A percentile compares a stretch with the other conserved stretches of the same genome.
phyloP scores from a whole-genome alignment of 2,888 invertebrate species.

The Pterostichus niger region DNA sequence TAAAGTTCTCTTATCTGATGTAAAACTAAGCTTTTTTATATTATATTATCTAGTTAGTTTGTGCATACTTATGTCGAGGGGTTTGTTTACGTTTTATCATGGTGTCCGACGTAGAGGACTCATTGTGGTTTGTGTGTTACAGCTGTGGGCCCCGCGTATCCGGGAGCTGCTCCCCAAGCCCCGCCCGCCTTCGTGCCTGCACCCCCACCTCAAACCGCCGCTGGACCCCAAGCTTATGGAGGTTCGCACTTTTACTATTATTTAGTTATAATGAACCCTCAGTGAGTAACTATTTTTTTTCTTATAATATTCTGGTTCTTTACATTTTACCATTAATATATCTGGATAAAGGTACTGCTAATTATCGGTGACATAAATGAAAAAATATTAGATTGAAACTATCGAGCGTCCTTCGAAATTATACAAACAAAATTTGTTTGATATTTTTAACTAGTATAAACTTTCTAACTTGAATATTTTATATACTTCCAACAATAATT shows the following conservation, averaged over 20 bases:
- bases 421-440: too few relatives aligned
- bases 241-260: slow-evolving; percentile 71
- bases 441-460: too few relatives aligned
- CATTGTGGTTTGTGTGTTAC: slow-evolving; percentile 70
- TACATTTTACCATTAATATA: too few relatives aligned
- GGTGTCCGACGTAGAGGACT: slow-evolving; percentile 33
- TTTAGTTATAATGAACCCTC: too few relatives aligned
- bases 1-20: slow-evolving; percentile 55
- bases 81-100: slow-evolving; percentile 45
- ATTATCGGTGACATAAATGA: too few relatives aligned
- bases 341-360: too few relatives aligned
- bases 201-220: slow-evolving; percentile 81
- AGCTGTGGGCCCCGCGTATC: slow-evolving; percentile 79
- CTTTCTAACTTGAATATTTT: too few relatives aligned
- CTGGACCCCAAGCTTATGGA: slow-evolving; percentile 77
- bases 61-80: slow-evolving; percentile 62
- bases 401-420: too few relatives aligned
- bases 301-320: too few relatives aligned
- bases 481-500: too few relatives aligned
- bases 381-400: too few relatives aligned
- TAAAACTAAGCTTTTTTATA: slow-evolving; percentile 62
- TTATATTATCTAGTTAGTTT: slow-evolving; percentile 62
- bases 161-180: slow-evolving; percentile 79
- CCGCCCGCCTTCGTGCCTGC: slow-evolving; percentile 83
- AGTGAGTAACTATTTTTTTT: too few relatives aligned